Evolutionary conservation across 2,888 invertebrate species (phyloP), one percentile per base, ranked within the genome.

Genomic region (Andrena fulva): DNA sequence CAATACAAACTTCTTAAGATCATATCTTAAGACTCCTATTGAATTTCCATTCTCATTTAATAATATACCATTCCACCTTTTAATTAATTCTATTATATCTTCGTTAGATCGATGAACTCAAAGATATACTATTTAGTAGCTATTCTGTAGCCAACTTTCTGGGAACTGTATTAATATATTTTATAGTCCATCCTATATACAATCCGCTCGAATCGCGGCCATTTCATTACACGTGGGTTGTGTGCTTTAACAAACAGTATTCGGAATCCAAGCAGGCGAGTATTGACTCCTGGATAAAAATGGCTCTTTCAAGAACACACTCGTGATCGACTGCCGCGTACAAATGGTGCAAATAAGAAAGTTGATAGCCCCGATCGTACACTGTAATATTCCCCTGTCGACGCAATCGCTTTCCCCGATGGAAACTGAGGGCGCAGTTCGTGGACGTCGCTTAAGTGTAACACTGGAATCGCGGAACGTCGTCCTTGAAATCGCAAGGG

Each of bases 221-320:
- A 63, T 71, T 54, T 67, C 56, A 59, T 74, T 67, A 63, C 50
- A 50, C 6, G n/a, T 52, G 24, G 60, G 42, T 42, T 48, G 20
- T 7, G 16, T n/a, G 64, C 24, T 64, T 76, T 59, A 71, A 76
- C 81, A 76, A 52, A 68, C 59, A 72, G 82, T 72, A 82, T 64
- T 8, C 12, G 7, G 71, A 52, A 42, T 42, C 75, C 16, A 60
- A 60, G 68, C 29, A 33, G 24, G 56, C 16, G 50, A 31, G 64
- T 73, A 82, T 82, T 60, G 80, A 80, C 67, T 67, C 27, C 24
- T 20, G 82, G 63, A 76, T 82, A 82, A 69, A 81, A 82, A 82
- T 76, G 82, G 72, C 29, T 50, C 75, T 48, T 66, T 81, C 82
- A 80, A 27, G 71, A 82, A 71, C 82, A 80, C 54, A 56, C 67